Evolutionary conservation across 92 coral and sea anemone genomes (phyloP), one percentile per base, ranked within the genome.

Genomic region (Porites divaricata): DNA sequence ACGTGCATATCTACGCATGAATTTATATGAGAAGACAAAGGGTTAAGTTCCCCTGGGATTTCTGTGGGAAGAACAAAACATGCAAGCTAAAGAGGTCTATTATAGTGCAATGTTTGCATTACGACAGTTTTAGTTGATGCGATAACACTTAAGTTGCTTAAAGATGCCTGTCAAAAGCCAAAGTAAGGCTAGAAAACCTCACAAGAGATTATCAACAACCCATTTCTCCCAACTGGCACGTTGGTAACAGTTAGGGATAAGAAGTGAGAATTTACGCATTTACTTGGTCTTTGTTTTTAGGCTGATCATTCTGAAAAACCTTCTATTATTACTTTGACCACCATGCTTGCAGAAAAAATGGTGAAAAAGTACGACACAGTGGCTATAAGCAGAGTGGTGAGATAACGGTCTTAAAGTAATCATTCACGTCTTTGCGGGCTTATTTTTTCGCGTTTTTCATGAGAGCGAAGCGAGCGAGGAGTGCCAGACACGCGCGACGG

Each of bases 291-390:
- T 83, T 16, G 13, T 49, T 51, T 45, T 50, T 67, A 97, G 99
- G 99, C 99, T 3, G 93, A 92, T 74, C 99, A 97, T 85, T 97
- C 99, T 2, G 99, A 97, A 79, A 97, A 97, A 72, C 98, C 99
- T 4, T 92, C 98, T 48, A 97, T 97, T 48, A 94, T 92, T 24
- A 61, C 96, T 2, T 67, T 96, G 73, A 93, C 88, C 65, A 88
- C 95, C 35, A 58, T 78, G 53, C 81, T 94, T 7, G 94, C 94
- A 0, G 97, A 93, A 65, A 97, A 94, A 73, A 94, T 97, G 92
- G 89, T 89, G 77, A 94, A 93, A 87, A 91, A 93, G 66, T 95
- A 92, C 45, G 97, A 94, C 79, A 93, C 98, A 22, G 99, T 95
- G 26, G 98, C 98, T 8, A 78, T 97, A 22, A 85, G 91, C 19